Evolutionary conservation across 2,113 vertebrate genomes (phyloP).

Genomic region (Tragelaphus scriptus): DNA sequence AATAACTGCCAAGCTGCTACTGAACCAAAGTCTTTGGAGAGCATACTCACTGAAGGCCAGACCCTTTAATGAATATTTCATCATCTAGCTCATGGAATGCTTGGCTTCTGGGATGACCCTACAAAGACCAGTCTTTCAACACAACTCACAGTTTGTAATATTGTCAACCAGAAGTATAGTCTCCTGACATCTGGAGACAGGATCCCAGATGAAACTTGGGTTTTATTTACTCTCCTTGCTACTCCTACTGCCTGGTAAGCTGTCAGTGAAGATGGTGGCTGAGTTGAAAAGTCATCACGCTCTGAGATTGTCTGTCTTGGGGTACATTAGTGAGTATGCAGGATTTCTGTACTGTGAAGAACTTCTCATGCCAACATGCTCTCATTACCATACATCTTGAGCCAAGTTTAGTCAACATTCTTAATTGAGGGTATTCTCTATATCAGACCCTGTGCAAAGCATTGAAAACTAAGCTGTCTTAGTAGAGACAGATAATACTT

Average conservation of each 20-base stretch:
- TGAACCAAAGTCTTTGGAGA: neutral
- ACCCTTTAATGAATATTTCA: neutral
- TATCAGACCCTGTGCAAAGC: accelerated
- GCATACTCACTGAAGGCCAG: neutral
- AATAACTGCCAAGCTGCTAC: neutral
- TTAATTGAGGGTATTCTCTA: accelerated
- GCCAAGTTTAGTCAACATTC: accelerated
- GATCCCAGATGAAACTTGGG: accelerated
- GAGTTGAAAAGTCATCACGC: neutral
- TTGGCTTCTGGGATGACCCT: neutral
- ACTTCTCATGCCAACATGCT: accelerated
- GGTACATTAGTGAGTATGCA: accelerated
- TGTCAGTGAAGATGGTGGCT: neutral
- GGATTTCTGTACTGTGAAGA: accelerated
- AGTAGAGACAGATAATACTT: neutral
- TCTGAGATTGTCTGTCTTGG: accelerated
- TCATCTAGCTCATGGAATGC: accelerated
- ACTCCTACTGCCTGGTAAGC: accelerated
- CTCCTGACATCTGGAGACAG: accelerated
- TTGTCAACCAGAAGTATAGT: accelerated
- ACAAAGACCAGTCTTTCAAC: accelerated
- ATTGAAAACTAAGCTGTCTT: too few relatives aligned
- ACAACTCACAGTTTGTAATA: neutral
- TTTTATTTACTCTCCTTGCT: neutral
- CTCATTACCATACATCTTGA: accelerated